Conservation (phyloP, 92 coral and sea anemone genomes). For the Montipora capitata region DNA sequence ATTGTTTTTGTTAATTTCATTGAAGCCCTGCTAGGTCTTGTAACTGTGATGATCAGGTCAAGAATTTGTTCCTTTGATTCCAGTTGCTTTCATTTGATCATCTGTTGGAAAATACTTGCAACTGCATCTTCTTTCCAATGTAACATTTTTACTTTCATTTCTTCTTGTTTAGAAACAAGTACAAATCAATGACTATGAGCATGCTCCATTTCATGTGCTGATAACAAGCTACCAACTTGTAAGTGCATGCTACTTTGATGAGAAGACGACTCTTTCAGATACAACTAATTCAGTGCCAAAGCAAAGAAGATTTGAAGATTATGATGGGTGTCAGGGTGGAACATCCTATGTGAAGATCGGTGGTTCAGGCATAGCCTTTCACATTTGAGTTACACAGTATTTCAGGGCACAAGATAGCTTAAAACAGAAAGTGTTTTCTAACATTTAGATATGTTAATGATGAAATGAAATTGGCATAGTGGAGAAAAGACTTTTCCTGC, state of each 20-base stretch:
- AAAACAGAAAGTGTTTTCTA: no score
- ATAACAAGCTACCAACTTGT: constrained; percentile 98
- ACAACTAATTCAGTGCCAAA: no score
- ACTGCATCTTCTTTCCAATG: background rate
- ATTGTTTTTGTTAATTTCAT: background rate
- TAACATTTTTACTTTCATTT: background rate
- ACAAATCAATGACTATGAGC: constrained; percentile 90
- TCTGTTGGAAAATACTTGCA: background rate
- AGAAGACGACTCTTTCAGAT: no score
- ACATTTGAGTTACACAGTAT: no score
- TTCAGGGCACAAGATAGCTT: no score
- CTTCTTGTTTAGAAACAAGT: constrained; percentile 85
- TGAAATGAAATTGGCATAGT: no score
- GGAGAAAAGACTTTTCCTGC: no score
- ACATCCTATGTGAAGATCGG: no score
- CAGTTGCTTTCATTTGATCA: background rate
- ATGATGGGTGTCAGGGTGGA: no score
- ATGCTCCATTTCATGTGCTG: constrained; percentile 98
- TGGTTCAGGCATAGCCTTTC: no score
- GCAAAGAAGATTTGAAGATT: no score
- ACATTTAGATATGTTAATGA: no score
- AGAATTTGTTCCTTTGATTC: background rate
- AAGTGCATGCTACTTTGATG: constrained; percentile 19
- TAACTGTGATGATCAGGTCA: background rate
- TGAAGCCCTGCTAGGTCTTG: background rate